Conservation (phyloP, 2,797 vertebrate genomes). For the Bucorvus abyssinicus region DNA sequence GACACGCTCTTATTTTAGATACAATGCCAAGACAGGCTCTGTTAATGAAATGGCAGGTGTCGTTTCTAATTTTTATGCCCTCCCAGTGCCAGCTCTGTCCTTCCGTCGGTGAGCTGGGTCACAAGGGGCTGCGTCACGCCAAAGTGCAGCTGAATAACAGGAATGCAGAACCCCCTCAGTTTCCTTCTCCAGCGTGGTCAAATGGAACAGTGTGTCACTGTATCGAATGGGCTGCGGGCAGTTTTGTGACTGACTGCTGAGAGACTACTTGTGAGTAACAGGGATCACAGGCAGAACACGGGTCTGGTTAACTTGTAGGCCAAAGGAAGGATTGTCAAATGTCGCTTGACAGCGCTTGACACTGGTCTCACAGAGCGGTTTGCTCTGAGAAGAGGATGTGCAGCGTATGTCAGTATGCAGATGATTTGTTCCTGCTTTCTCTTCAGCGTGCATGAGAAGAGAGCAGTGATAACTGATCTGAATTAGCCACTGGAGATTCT, state of each 20-base stretch:
- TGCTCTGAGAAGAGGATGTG: background rate
- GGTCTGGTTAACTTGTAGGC: background rate
- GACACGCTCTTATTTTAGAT: background rate
- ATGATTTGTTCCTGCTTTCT: background rate
- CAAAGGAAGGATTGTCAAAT: background rate
- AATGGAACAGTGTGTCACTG: background rate
- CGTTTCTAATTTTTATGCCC: background rate
- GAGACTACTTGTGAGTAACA: background rate
- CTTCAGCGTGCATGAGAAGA: background rate
- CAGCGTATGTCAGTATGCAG: background rate
- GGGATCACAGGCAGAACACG: background rate
- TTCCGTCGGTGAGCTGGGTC: background rate
- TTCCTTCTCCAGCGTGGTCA: fast-evolving
- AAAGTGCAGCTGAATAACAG: background rate
- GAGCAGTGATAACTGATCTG: background rate
- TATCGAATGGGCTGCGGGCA: background rate
- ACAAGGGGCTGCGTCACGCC: background rate
- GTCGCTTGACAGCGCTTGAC: background rate
- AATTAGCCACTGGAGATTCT: background rate
- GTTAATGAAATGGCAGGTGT: background rate
- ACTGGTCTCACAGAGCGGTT: background rate
- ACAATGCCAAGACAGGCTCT: background rate
- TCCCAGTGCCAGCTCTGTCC: background rate
- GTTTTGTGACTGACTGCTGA: background rate
- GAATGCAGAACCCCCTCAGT: background rate